These are phyloP conservation scores for Drosophila kanekoi DNA, from an alignment of 2,888 invertebrate genomes.

Conservation along the genomic window DNA sequence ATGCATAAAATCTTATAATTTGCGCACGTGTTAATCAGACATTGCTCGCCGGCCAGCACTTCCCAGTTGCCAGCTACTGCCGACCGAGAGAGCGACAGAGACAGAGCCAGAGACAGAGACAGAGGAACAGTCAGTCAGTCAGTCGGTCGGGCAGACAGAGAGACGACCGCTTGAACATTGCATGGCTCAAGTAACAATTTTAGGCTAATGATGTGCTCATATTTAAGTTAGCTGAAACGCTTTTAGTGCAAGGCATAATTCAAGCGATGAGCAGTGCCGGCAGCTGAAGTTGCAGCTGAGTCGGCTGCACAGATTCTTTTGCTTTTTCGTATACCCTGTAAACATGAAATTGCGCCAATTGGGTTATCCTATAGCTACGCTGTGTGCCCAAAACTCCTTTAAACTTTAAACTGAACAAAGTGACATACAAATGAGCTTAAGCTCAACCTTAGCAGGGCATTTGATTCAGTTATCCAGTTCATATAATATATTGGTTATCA, in stretches of 20 bases:
- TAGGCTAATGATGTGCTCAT: conserved; percentile 81
- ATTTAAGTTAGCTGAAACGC: conserved; percentile 79
- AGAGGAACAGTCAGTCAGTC: background rate
- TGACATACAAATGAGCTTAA: too few species aligned
- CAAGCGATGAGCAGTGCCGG: conserved; percentile 34
- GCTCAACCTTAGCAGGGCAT: too few species aligned
- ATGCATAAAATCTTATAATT: conserved; percentile 81
- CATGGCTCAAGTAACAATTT: conserved; percentile 77
- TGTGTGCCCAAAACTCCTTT: too few species aligned
- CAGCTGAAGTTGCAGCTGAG: conserved; percentile 14
- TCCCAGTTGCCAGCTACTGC: conserved; percentile 14
- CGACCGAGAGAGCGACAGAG: background rate
- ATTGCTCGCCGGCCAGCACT: conserved; percentile 47
- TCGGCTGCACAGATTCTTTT: background rate
- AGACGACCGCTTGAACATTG: conserved; percentile 12
- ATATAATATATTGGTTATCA: too few species aligned
- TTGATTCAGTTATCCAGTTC: too few species aligned
- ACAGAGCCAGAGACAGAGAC: background rate
- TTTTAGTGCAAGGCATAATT: conserved; percentile 78
- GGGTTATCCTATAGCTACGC: background rate
- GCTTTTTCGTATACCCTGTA: conserved; percentile 30
- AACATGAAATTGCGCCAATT: background rate
- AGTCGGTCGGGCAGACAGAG: background rate
- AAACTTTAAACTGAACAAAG: too few species aligned
- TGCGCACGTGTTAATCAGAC: conserved; percentile 82